Percentiles rank a stretch among this genome's conserved stretches.
These are phyloP conservation scores for Morus bassanus DNA, from an alignment of 2,797 vertebrate genomes.

Conservation along the genomic window DNA sequence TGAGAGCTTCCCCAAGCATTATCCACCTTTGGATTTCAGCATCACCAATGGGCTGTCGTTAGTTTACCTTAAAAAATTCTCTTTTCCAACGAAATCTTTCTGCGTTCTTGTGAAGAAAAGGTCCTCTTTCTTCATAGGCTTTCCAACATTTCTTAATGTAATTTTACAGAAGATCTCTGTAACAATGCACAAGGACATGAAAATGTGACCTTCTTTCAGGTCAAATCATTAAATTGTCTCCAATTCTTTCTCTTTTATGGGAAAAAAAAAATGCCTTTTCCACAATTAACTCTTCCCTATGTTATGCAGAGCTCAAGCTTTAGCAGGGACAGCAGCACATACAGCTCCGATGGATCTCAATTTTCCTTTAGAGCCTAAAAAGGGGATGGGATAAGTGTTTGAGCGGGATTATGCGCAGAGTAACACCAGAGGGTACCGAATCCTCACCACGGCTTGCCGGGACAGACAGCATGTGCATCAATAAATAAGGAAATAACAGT, in stretches of 20 bases:
- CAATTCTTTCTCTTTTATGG: not conserved
- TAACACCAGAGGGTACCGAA: not conserved
- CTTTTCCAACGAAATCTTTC: not conserved
- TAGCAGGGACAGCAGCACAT: not conserved
- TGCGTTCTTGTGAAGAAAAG: not conserved
- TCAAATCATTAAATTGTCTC: not conserved
- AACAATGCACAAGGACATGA: not conserved
- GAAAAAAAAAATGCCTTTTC: not conserved
- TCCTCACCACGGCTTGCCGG: not conserved
- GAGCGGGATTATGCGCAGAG: not conserved
- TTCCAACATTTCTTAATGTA: not conserved
- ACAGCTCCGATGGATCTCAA: not conserved
- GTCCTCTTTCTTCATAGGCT: not conserved
- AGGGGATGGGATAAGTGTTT: not conserved
- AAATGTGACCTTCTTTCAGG: not conserved
- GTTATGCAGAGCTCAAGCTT: not conserved
- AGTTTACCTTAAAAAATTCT: not conserved
- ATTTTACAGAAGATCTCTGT: not conserved
- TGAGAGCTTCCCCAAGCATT: not conserved
- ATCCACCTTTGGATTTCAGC: not conserved
- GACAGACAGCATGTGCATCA: not conserved
- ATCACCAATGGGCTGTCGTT: accelerated
- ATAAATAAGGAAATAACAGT: not conserved
- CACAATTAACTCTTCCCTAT: not conserved
- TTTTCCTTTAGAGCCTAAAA: not conserved